Evolutionary conservation across 1,140 invertebrate species (phyloP), one percentile per base, ranked within the genome.

Genomic region (Zaprionus nigranus): DNA sequence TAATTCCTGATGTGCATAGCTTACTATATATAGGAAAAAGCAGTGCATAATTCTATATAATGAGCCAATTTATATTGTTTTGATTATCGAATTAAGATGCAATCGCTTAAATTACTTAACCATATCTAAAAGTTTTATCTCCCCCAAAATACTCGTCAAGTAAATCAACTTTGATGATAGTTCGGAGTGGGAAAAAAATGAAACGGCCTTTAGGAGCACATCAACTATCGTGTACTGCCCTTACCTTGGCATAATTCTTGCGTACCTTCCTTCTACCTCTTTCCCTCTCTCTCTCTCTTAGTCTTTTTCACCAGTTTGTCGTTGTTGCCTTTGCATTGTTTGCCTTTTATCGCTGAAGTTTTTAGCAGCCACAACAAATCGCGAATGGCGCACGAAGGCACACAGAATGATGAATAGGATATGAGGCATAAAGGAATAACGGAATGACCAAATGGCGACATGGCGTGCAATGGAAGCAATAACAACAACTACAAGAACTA

Each of bases 171-270:
- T 46, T 17, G 40, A 17, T 7, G 40, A 46, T 20, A 17, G 40
- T 46, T 46, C 40, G 20, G n/a, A 46, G 40, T n/a, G 40, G 40
- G n/a, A 38, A 38, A 46, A 58, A 62, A 74, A 46, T 49, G 64
- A 61, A 49, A 49, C 46, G 66, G 30, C 65, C 66, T 51, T 38
- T 63, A 63, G 57, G 22, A 24, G 17, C 15, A 17, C 22, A 9
- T 17, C 34, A 40, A 57, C n/a, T 56, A 57, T 36, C 53, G 54
- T 22, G 22, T 20, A 30, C 51, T 22, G 36, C 46, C 46, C 46
- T 77, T 61, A 78, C 81, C 81, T 84, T 84, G 81, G 81, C 81
- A 85, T 78, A 84, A 74, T 84, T 84, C n/a, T 17, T n/a, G 40
- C 40, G 5, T n/a, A n/a, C 40, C 40, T 17, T n/a, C n/a, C 15